Evolutionary conservation across 2,113 vertebrate species (phyloP).

Genomic region (Myanophis thanlyinensis): DNA sequence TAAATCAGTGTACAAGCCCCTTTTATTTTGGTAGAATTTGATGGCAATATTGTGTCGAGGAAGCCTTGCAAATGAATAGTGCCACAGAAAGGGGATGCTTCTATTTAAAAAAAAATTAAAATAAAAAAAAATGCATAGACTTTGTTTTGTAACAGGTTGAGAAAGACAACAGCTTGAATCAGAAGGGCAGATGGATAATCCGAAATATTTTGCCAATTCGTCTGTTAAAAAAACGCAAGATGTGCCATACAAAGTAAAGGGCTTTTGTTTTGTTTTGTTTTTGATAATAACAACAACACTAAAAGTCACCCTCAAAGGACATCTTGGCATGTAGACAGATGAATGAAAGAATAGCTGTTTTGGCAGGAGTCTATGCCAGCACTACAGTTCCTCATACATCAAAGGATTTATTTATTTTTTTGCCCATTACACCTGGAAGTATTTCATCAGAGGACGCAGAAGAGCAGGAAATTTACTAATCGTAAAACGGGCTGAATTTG

Average conservation of each 20-base stretch:
- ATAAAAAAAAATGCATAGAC: not conserved
- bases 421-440: conserved; percentile 17
- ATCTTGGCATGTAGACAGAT: conserved; percentile 26
- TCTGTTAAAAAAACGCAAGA: conserved; percentile 58
- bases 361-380: conserved; percentile 3
- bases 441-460: conserved; percentile 5
- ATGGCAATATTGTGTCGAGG: not conserved
- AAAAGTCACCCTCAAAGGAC: conserved; percentile 36
- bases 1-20: not conserved
- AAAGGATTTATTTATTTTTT: not conserved
- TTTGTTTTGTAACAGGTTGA: conserved; percentile 36
- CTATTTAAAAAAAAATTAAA: not conserved
- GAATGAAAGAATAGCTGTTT: conserved; percentile 28
- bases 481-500: conserved; percentile 26
- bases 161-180: conserved; percentile 35
- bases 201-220: conserved; percentile 55
- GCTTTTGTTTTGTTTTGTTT: conserved; percentile 37
- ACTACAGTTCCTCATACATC: conserved; percentile 20
- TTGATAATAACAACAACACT: conserved; percentile 28
- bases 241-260: conserved; percentile 26
- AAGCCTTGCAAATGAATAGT: conserved; percentile 21
- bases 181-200: conserved; percentile 54
- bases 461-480: not conserved
- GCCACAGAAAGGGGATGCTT: conserved; percentile 32
- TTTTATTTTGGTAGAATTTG: not conserved